These are phyloP conservation scores for Labeo catla DNA, from an alignment of 2,113 vertebrate genomes.

Conservation along the genomic window DNA sequence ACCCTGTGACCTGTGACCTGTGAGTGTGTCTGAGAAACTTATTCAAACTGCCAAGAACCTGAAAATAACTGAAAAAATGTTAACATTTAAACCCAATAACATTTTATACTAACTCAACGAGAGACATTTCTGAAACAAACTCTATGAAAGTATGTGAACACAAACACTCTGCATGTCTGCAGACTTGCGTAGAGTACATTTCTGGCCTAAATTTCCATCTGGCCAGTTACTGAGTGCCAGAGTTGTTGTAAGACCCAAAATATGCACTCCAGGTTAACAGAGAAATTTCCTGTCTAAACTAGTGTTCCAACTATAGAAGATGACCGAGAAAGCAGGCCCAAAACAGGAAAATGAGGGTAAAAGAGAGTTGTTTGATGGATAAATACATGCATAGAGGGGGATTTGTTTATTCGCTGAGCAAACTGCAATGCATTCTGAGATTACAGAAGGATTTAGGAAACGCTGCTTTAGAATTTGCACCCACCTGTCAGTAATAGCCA, in stretches of 20 bases:
- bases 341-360: background rate
- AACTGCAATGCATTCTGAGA: background rate
- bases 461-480: background rate
- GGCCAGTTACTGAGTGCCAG: background rate
- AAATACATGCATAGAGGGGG: background rate
- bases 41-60: background rate
- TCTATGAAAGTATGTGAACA: background rate
- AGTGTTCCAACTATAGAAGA: background rate
- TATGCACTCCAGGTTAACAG: constrained; percentile 9
- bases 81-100: background rate
- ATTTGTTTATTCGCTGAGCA: background rate
- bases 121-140: background rate
- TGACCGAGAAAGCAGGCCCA: background rate
- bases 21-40: background rate
- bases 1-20: constrained; percentile 7
- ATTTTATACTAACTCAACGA: background rate
- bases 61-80: background rate
- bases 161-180: background rate
- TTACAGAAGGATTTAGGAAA: background rate
- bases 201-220: constrained; percentile 13
- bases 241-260: background rate
- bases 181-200: background rate
- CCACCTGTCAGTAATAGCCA: background rate
- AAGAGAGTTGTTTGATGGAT: background rate
- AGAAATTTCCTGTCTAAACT: background rate